phyloP scores from a whole-genome alignment of 2,888 invertebrate species.

The Drosophila kanekoi region DNA sequence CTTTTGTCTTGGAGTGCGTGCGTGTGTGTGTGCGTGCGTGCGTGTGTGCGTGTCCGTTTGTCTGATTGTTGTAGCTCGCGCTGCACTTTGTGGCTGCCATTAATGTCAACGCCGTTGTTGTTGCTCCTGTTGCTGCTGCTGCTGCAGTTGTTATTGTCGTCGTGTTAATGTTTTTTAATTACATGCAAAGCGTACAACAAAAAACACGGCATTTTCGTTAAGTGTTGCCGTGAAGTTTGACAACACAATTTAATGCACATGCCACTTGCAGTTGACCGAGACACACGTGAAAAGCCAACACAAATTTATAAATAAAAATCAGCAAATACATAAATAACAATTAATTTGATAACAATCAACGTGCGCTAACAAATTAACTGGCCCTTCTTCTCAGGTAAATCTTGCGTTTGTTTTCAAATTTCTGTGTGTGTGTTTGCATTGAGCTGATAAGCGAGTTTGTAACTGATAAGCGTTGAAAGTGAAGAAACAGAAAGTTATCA shows the following conservation, averaged over 20 bases:
- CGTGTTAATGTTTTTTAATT: constrained; percentile 74
- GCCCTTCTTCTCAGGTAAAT: constrained; percentile 26
- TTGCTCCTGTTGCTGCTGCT: constrained; percentile 10
- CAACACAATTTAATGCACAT: constrained; percentile 65
- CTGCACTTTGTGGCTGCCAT: constrained; percentile 71
- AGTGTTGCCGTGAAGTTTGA: constrained; percentile 77
- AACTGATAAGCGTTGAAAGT: constrained; percentile 12
- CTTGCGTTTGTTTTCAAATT: constrained; percentile 1
- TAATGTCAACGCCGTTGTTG: constrained; percentile 66
- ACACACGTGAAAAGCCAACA: constrained; percentile 22
- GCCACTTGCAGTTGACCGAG: constrained; percentile 21
- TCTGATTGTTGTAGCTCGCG: constrained; percentile 33
- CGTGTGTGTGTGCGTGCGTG: constrained; percentile 17
- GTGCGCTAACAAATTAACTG: no score
- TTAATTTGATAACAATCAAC: no score
- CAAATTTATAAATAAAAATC: neutral
- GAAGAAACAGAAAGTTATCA: neutral
- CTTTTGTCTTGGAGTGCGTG: constrained; percentile 13
- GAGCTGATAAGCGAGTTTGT: constrained; percentile 23
- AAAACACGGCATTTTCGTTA: constrained; percentile 51
- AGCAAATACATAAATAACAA: neutral
- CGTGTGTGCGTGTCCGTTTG: constrained; percentile 26
- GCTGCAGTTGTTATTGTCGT: constrained; percentile 28
- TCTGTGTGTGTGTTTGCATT: constrained; percentile 18
- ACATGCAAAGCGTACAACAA: constrained; percentile 55